Evolutionary conservation across 92 coral and sea anemone genomes (phyloP), one percentile per base, ranked within the genome.

Genomic region (Micromussa lordhowensis): DNA sequence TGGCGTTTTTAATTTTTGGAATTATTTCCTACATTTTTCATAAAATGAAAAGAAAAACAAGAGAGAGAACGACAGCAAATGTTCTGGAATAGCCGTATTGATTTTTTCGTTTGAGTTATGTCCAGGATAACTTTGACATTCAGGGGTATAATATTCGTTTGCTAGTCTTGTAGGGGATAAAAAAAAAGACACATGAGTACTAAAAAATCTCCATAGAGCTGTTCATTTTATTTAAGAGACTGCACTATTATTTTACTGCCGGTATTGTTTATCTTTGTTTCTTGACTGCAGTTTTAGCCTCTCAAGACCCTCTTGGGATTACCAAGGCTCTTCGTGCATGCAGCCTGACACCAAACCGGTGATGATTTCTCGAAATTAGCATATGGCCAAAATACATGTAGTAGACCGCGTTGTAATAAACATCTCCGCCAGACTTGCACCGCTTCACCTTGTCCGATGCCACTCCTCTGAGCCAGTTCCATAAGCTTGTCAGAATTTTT

Each of bases 331-430:
- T 80, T 80, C 54, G 92, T 88, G 73, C 99, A 96, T 1, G 86
- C 59, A 57, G 86, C 51, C 30, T 75, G 77, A 79, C 98, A 96
- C 99, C 99, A 96, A 0, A 63, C n/a, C 2, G 98, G 99, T 2
- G 98, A 94, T 0, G 40, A 68, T 35, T 70, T 57, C n/a, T 34
- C 87, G 79, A 91, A 95, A 78, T 90, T 32, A 1, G 69, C 59
- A 29, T n/a, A n/a, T 74, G 76, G 24, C 95, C 96, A 72, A 95
- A 92, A 73, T 59, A n/a, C n/a, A n/a, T n/a, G n/a, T n/a, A 19
- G 34, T 88, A 86, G 70, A 96, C 99, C 0, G 93, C 89, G 22
- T 81, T 87, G 75, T 90, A 95, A 84, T 92, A 95, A 34, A 93
- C 22, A 55, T 88, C 92, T 9, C 95, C 94, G 4, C 86, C 83